Evolutionary conservation across 2,888 invertebrate genomes (phyloP), one percentile per base, ranked within the genome.

Genomic region (Hymenopus coronatus): DNA sequence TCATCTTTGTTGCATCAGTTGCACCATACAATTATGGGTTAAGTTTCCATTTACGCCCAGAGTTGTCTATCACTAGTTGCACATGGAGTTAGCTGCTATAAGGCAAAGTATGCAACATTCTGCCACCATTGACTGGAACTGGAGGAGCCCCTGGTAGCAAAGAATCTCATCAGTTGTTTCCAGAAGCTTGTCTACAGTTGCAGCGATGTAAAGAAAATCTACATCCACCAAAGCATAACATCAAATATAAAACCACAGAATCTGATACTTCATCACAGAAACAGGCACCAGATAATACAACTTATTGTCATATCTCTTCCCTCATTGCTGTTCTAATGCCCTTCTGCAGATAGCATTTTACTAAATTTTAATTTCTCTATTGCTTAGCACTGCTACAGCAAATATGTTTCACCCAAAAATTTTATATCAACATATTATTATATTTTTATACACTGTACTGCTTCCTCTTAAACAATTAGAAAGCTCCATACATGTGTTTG

Each of bases 31-130:
- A n/a, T n/a, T n/a, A n/a, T n/a, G n/a, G n/a, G n/a, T n/a, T n/a
- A n/a, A n/a, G n/a, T n/a, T n/a, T n/a, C n/a, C n/a, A n/a, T n/a
- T n/a, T n/a, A n/a, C n/a, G n/a, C n/a, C n/a, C 40, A 12, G 40
- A 40, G 12, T 12, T 40, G 12, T 40, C 12, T 40, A 12, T 40
- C 12, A 40, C 12, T 88, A 92, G 91, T 91, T 92, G 93, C 93
- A n/a, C 92, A 93, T 89, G 93, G 93, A 82, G 92, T 93, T 82
- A 94, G 93, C 89, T 92, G 93, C 89, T 93, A 93, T 90, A 94
- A 94, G 89, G 92, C 93, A n/a, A 92, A 84, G 93, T 93, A 27
- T 93, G 93, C 90, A 93, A 93, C 90, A 92, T 93, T n/a, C 91
- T 93, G 54, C 93, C 93, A 88, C 93, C 93, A 28, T 92, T 92